Percentiles rank a stretch among this genome's conserved stretches.
phyloP scores from a whole-genome alignment of 2,113 vertebrate genomes.

The Hemiscyllium ocellatum region DNA sequence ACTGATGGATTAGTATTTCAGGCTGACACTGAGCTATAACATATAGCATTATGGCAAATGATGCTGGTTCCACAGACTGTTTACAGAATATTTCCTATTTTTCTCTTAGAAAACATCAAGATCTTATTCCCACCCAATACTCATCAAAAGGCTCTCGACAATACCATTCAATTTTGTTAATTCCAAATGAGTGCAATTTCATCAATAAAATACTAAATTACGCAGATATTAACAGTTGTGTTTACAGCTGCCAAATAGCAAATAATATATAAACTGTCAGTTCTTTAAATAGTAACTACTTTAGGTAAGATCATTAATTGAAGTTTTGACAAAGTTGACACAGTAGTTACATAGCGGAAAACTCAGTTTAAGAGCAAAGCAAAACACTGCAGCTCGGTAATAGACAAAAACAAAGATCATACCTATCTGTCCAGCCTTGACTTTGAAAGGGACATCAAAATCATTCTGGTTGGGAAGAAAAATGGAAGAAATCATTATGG shows the following conservation, averaged over 20 bases:
- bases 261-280: too few relatives aligned
- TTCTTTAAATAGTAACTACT: neutral
- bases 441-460: conserved; percentile 83
- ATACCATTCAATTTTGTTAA: too few relatives aligned
- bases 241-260: neutral
- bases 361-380: neutral
- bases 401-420: conserved; percentile 48
- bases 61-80: neutral
- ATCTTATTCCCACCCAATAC: neutral
- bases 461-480: conserved; percentile 68
- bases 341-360: neutral
- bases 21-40: neutral
- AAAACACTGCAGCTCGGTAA: neutral
- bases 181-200: neutral
- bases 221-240: neutral
- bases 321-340: neutral
- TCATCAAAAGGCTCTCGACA: neutral
- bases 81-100: neutral
- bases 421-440: conserved; percentile 93
- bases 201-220: neutral
- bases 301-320: neutral
- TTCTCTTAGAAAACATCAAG: neutral
- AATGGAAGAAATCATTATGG: conserved; percentile 20
- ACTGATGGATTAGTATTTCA: neutral
- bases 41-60: neutral